Evolutionary conservation across 2,888 invertebrate species (phyloP).

Genomic region (Gisinianus flammeolus): DNA sequence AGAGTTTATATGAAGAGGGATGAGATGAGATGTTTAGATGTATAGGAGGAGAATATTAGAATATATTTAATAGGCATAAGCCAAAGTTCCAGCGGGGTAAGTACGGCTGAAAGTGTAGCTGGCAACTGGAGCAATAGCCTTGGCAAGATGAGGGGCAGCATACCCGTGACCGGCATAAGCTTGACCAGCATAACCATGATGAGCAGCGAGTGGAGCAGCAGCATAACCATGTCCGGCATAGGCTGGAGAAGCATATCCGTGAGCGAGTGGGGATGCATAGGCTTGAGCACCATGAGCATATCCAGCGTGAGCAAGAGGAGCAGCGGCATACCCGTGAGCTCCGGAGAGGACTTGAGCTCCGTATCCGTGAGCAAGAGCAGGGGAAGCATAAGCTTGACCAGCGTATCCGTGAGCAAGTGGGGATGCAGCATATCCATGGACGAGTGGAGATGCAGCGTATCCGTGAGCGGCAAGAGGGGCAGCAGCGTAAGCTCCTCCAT

Average conservation of each 20-base stretch:
- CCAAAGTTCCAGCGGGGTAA: slow-evolving; percentile 35
- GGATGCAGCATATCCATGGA: slow-evolving; percentile 40
- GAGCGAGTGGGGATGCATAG: slow-evolving; percentile 44
- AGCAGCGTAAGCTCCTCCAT: slow-evolving; percentile 44
- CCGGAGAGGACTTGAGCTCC: slow-evolving; percentile 43
- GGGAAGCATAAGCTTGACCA: slow-evolving; percentile 47
- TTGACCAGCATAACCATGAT: slow-evolving; percentile 43
- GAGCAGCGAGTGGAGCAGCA: slow-evolving; percentile 42
- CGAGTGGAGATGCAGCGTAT: slow-evolving; percentile 48
- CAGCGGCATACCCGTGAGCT: slow-evolving; percentile 48
- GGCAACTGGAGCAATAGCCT: slow-evolving; percentile 48
- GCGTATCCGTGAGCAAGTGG: slow-evolving; percentile 44
- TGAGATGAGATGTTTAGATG: background rate
- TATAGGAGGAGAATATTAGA: background rate
- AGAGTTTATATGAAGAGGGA: too few species aligned
- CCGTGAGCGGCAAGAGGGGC: slow-evolving; percentile 45
- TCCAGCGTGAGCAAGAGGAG: slow-evolving; percentile 43
- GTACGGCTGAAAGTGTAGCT: slow-evolving; percentile 49
- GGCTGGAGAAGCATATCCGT: slow-evolving; percentile 44
- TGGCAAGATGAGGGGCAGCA: slow-evolving; percentile 45
- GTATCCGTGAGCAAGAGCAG: slow-evolving; percentile 38
- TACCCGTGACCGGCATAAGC: slow-evolving; percentile 44
- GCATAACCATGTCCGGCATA: slow-evolving; percentile 39
- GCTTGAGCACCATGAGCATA: slow-evolving; percentile 45
- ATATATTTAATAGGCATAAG: slow-evolving; percentile 52